These are phyloP conservation scores for Pao palembangensis DNA, from an alignment of 2,113 vertebrate species.

Conservation along the genomic window DNA sequence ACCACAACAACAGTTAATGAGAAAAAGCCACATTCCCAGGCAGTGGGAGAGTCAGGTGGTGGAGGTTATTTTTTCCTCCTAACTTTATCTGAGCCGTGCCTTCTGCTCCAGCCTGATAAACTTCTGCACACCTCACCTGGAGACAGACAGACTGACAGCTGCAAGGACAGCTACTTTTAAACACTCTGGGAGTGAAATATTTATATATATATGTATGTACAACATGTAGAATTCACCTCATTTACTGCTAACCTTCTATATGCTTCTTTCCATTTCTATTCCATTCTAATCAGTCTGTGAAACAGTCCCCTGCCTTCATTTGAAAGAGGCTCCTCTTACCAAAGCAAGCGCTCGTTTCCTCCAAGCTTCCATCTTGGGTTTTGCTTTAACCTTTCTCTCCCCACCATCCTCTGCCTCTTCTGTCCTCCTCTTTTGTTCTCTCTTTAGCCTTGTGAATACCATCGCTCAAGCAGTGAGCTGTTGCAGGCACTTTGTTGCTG, in stretches of 20 bases:
- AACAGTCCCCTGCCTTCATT: neutral
- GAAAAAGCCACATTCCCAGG: slow-evolving; percentile 66
- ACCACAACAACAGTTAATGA: slow-evolving; percentile 74
- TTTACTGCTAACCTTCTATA: slow-evolving; percentile 11
- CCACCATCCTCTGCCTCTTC: slow-evolving; percentile 27
- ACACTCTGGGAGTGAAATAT: slow-evolving; percentile 19
- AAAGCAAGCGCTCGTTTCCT: neutral
- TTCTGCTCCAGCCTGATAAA: slow-evolving; percentile 71
- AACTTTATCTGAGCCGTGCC: slow-evolving; percentile 70
- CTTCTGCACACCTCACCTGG: slow-evolving; percentile 51
- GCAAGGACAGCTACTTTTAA: slow-evolving; percentile 54
- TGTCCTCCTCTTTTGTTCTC: slow-evolving; percentile 54
- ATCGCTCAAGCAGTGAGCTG: slow-evolving; percentile 78
- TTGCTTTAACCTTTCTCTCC: slow-evolving; percentile 20
- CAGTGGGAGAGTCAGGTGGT: slow-evolving; percentile 60
- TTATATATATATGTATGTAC: slow-evolving; percentile 9
- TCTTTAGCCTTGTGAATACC: slow-evolving; percentile 71
- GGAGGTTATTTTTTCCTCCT: slow-evolving; percentile 70
- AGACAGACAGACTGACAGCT: slow-evolving; percentile 63
- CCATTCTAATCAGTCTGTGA: neutral
- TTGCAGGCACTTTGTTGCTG: slow-evolving; percentile 81
- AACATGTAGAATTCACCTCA: slow-evolving; percentile 43
- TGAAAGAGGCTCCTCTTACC: too few species aligned
- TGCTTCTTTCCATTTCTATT: neutral
- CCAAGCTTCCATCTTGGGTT: slow-evolving; percentile 2